A percentile compares a stretch with the other conserved stretches of the same genome.
Conservation (phyloP, 2,888 invertebrate genomes). For the Siphonodentalium dalli region DNA sequence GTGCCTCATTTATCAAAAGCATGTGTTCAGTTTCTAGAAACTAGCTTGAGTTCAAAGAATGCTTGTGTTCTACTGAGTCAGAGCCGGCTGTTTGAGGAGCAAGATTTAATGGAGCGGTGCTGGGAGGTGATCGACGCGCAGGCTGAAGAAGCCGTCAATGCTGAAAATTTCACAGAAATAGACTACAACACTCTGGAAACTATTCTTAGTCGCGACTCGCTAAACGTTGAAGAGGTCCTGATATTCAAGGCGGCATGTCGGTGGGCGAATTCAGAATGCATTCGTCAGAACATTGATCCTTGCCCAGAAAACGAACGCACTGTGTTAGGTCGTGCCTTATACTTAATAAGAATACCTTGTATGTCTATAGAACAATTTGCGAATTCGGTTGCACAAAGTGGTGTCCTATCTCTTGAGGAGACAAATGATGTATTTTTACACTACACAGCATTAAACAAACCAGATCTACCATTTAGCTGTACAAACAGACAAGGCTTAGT, state of each 20-base stretch:
- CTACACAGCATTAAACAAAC: slow-evolving; percentile 89
- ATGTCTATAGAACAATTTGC: slow-evolving; percentile 95
- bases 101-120: slow-evolving; percentile 86
- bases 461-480: slow-evolving; percentile 80
- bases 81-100: slow-evolving; percentile 93
- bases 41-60: slow-evolving; percentile 93
- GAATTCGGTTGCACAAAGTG: slow-evolving; percentile 91
- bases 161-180: slow-evolving; percentile 95
- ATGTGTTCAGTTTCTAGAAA: slow-evolving; percentile 94
- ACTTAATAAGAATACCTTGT: slow-evolving; percentile 89
- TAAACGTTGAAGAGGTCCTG: slow-evolving; percentile 89
- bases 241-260: slow-evolving; percentile 86
- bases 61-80: slow-evolving; percentile 94
- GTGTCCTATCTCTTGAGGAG: slow-evolving; percentile 88
- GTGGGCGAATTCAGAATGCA: slow-evolving; percentile 93
- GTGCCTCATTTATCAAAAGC: slow-evolving; percentile 92
- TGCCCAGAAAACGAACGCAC: slow-evolving; percentile 75
- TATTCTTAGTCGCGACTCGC: slow-evolving; percentile 88
- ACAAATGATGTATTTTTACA: slow-evolving; percentile 94
- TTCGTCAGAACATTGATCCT: slow-evolving; percentile 81
- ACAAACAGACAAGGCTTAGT: slow-evolving; percentile 86
- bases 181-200: slow-evolving; percentile 91
- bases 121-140: slow-evolving; percentile 87
- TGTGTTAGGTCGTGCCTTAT: slow-evolving; percentile 74
- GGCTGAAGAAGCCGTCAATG: slow-evolving; percentile 95